Percentiles rank a stretch among this genome's conserved stretches.
These are phyloP conservation scores for Drosophila pseudoananassae DNA, from an alignment of 1,140 invertebrate genomes.

Conservation along the genomic window DNA sequence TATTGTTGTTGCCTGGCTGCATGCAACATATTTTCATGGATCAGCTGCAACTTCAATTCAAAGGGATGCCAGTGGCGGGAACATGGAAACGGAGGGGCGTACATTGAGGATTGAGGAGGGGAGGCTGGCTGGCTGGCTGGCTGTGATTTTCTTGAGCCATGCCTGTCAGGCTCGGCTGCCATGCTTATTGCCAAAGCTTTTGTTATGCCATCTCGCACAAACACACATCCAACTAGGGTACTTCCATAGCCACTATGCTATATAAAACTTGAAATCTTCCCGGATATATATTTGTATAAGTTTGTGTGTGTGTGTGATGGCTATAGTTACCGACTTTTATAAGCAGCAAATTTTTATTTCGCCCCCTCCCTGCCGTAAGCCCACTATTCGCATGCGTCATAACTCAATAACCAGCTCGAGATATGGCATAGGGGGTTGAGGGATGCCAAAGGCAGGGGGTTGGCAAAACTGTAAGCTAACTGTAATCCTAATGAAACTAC, in stretches of 20 bases:
- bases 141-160: slow-evolving; percentile 64
- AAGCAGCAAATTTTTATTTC: slow-evolving; percentile 79
- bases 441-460: slow-evolving; percentile 17
- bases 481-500: slow-evolving; percentile 83
- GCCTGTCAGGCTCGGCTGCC: slow-evolving; percentile 42
- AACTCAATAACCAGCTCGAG: slow-evolving; percentile 74
- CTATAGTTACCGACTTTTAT: slow-evolving; percentile 72
- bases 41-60: slow-evolving; percentile 79
- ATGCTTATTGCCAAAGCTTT: slow-evolving; percentile 73
- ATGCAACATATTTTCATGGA: slow-evolving; percentile 81
- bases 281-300: slow-evolving; percentile 11
- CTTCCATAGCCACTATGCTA: slow-evolving; percentile 40
- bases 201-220: slow-evolving; percentile 61
- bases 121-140: slow-evolving; percentile 22
- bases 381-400: slow-evolving; percentile 77
- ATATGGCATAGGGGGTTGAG: slow-evolving; percentile 5
- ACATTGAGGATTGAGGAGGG: background rate
- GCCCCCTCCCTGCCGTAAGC: slow-evolving; percentile 47
- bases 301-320: slow-evolving; percentile 14
- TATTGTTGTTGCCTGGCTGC: slow-evolving; percentile 43
- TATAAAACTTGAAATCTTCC: slow-evolving; percentile 48
- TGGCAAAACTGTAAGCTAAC: slow-evolving; percentile 69
- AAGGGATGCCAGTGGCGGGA: slow-evolving; percentile 41
- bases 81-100: background rate
- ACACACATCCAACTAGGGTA: slow-evolving; percentile 38